These are phyloP conservation scores for Heteromyza rotundicornis DNA, from an alignment of 2,888 invertebrate genomes.

Conservation along the genomic window DNA sequence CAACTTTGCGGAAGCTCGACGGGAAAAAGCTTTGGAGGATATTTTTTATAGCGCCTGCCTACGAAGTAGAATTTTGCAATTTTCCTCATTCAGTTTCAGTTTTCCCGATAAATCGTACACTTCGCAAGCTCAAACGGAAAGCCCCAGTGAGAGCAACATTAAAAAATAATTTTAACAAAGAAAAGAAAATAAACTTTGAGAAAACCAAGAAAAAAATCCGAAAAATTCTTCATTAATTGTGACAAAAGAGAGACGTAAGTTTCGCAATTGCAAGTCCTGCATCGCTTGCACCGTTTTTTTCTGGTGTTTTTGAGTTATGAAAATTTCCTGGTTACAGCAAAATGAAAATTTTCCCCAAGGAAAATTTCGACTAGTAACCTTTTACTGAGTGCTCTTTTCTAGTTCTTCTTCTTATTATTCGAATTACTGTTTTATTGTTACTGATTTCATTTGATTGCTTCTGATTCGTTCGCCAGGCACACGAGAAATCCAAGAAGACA, in stretches of 20 bases:
- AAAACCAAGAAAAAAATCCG: constrained; percentile 17
- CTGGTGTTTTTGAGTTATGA: background rate
- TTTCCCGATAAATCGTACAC: constrained; percentile 57
- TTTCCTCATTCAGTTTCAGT: constrained; percentile 56
- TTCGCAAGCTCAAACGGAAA: constrained; percentile 33
- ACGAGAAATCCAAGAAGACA: no score
- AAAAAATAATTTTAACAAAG: background rate
- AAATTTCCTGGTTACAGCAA: constrained; percentile 13
- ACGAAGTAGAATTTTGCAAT: constrained; percentile 33
- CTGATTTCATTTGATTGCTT: background rate
- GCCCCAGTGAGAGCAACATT: background rate
- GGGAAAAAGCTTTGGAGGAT: background rate
- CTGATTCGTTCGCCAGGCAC: no score
- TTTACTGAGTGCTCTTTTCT: no score
- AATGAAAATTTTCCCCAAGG: constrained; percentile 14
- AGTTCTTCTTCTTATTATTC: no score
- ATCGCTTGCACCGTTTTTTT: background rate
- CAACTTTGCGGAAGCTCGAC: no score
- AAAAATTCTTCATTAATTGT: constrained; percentile 33
- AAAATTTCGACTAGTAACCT: constrained; percentile 17
- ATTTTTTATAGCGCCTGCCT: background rate
- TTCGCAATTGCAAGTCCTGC: constrained; percentile 34
- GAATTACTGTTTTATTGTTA: no score
- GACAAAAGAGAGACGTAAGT: constrained; percentile 59
- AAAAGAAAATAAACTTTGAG: constrained; percentile 1